Percentiles rank a stretch among this genome's conserved stretches.
phyloP scores from a whole-genome alignment of 1,140 invertebrate genomes.

The Orussus abietinus region DNA sequence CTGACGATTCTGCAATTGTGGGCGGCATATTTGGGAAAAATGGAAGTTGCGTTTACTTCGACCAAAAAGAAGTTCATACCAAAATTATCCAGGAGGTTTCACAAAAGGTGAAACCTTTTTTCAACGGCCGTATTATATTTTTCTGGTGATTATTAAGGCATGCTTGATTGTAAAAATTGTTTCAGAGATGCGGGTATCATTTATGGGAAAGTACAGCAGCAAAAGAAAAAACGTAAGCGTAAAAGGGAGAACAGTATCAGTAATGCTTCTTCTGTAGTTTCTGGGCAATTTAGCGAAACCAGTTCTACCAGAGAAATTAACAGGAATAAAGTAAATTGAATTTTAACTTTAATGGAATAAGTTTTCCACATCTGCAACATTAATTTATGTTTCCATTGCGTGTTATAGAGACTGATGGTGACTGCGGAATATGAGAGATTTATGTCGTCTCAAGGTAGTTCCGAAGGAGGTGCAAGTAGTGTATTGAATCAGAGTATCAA shows the following conservation, averaged over 20 bases:
- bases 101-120: slow-evolving; percentile 41
- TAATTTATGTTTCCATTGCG: no score
- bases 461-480: slow-evolving; percentile 32
- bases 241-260: slow-evolving; percentile 17
- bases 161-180: slow-evolving; percentile 18
- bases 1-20: slow-evolving; percentile 61
- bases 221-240: slow-evolving; percentile 25
- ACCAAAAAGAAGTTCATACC: slow-evolving; percentile 47
- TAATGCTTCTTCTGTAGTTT: slow-evolving; percentile 25
- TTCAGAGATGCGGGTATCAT: slow-evolving; percentile 55
- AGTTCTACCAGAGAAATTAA: slow-evolving; percentile 31
- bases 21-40: slow-evolving; percentile 58
- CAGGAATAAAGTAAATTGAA: slow-evolving; percentile 32
- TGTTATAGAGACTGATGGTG: slow-evolving; percentile 34
- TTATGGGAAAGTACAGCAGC: slow-evolving; percentile 44
- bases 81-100: slow-evolving; percentile 52
- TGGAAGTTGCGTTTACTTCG: slow-evolving; percentile 60
- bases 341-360: slow-evolving; percentile 12
- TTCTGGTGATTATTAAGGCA: slow-evolving; percentile 7
- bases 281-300: slow-evolving; percentile 19
- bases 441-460: slow-evolving; percentile 33
- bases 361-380: no score
- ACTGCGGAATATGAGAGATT: slow-evolving; percentile 44
- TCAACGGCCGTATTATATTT: not conserved
- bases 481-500: slow-evolving; percentile 40